These are phyloP conservation scores for Macrotrachela quadricornifera DNA, from an alignment of 1,140 invertebrate species.

Conservation along the genomic window DNA sequence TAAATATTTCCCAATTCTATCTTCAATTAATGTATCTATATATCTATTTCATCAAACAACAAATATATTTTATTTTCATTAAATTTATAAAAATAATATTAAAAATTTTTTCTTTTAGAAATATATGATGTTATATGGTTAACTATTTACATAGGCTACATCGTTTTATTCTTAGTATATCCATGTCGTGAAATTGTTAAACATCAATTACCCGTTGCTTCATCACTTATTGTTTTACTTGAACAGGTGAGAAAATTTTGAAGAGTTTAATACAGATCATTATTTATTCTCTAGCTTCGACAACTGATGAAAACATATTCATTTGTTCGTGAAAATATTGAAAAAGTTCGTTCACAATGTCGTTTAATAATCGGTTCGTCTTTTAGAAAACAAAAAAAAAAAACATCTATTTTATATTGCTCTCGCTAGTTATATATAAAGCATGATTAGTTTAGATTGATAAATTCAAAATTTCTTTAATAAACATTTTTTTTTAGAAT, in stretches of 20 bases:
- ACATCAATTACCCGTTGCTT: background rate
- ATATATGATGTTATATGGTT: conserved; percentile 22
- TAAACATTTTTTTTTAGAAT: too few species aligned
- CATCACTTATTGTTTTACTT: conserved; percentile 20
- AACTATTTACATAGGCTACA: conserved; percentile 15
- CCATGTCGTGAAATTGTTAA: background rate
- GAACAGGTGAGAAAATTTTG: conserved; percentile 34
- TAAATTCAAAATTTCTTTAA: too few species aligned
- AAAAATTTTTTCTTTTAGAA: conserved; percentile 12
- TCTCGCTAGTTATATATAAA: too few species aligned
- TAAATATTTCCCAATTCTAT: too few species aligned
- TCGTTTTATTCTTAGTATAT: background rate
- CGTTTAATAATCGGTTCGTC: too few species aligned
- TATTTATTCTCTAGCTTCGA: conserved; percentile 37
- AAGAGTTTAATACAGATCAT: background rate
- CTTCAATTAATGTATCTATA: too few species aligned
- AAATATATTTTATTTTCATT: too few species aligned
- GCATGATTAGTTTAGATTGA: too few species aligned
- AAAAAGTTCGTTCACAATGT: conserved; percentile 15
- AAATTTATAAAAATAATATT: too few species aligned
- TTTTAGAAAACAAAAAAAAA: too few species aligned
- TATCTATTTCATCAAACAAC: too few species aligned
- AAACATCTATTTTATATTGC: too few species aligned
- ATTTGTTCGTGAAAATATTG: conserved; percentile 46
- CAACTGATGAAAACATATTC: conserved; percentile 65